Evolutionary conservation across 2,113 vertebrate genomes (phyloP).

Genomic region (Marmota flaviventris): DNA sequence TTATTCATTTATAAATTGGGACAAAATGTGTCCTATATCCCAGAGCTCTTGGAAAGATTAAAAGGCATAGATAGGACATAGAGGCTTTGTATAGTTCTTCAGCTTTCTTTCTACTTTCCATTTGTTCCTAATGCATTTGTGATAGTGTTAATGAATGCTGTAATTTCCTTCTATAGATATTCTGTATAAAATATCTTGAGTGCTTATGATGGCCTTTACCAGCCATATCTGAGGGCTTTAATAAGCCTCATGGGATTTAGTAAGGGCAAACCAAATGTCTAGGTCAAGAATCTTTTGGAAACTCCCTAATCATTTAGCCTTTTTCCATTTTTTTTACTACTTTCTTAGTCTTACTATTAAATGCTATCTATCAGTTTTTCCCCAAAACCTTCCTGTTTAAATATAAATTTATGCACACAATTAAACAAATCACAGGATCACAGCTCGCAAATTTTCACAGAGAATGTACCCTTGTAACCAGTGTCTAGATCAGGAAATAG

Average conservation of each 20-base stretch:
- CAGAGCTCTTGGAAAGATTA: not conserved
- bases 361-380: not conserved
- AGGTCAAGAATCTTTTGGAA: not conserved
- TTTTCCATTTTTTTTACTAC: not conserved
- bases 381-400: not conserved
- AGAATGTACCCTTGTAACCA: not conserved
- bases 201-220: not conserved
- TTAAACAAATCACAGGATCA: not conserved
- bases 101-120: not conserved
- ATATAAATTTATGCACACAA: not conserved
- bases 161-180: not conserved
- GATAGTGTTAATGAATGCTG: not conserved
- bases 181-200: not conserved
- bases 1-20: not conserved
- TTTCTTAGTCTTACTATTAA: not conserved
- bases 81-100: not conserved
- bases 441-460: not conserved
- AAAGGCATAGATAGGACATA: not conserved
- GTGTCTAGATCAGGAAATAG: not conserved
- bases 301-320: not conserved
- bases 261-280: not conserved
- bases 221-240: not conserved
- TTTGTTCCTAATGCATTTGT: not conserved
- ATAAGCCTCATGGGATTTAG: not conserved
- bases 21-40: not conserved